Evolutionary conservation across 2,797 vertebrate genomes (phyloP).

Genomic region (Artibeus lituratus): DNA sequence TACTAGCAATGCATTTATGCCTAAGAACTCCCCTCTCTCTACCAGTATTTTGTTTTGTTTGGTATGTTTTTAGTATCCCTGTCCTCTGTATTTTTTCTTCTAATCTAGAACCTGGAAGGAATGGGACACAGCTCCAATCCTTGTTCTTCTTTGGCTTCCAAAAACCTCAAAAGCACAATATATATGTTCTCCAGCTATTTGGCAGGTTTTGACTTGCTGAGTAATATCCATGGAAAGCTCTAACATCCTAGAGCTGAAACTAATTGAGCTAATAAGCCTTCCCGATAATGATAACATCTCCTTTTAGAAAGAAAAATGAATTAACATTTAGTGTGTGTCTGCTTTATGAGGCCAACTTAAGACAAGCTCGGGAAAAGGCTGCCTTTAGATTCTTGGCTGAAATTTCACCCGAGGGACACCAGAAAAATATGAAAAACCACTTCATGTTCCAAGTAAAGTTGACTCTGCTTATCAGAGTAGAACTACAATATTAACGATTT

Average conservation of each 20-base stretch:
- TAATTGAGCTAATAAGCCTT: not conserved
- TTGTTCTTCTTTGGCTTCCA: not conserved
- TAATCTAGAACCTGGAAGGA: not conserved
- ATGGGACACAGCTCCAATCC: not conserved
- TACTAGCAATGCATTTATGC: not conserved
- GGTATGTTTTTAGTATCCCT: not conserved
- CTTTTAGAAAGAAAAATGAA: conserved; percentile 6
- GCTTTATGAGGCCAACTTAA: not conserved
- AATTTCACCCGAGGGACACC: not conserved
- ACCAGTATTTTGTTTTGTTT: not conserved
- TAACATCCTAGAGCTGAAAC: conserved; percentile 4
- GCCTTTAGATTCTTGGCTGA: not conserved
- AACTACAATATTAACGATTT: not conserved
- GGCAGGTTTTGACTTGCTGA: not conserved
- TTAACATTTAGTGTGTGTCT: not conserved
- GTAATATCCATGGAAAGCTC: not conserved
- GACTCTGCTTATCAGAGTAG: not conserved
- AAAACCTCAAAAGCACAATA: not conserved
- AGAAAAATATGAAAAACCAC: not conserved
- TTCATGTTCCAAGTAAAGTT: not conserved
- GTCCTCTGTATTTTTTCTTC: conserved; percentile 3
- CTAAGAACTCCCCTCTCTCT: no score
- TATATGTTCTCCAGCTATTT: not conserved
- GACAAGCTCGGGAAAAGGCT: not conserved
- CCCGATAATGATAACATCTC: not conserved